Evolutionary conservation across 2,113 vertebrate genomes (phyloP), one percentile per base, ranked within the genome.

Genomic region (Pelvicachromis taeniatus): DNA sequence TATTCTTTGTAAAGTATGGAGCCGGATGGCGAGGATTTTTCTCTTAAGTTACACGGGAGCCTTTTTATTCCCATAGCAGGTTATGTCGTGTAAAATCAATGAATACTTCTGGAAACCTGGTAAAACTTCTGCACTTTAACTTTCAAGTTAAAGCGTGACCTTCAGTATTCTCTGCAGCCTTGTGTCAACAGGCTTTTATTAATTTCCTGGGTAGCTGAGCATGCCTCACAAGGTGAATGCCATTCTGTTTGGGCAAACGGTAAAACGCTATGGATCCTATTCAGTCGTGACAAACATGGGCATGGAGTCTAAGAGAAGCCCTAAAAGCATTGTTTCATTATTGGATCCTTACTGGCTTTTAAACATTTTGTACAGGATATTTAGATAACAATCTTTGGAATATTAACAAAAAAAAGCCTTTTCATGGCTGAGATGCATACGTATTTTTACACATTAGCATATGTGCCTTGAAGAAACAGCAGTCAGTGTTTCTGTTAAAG

Each of bases 401-500:
- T 93, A 93, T 26, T 26, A 94, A 91, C 91, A 93, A 75, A 93
- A 94, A 92, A 90, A 93, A 80, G 91, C 94, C 91, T 95, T 95
- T 95, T 93, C 91, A 81, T 40, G 90, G 93, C 90, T 91, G 84
- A 90, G 91, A 94, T 91, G 90, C 93, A 83, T 93, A 92, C 90
- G 93, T 95, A 95, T 96, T 95, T 96, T 94, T 95, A 93, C 91
- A 93, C 86, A 92, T 86, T 86, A 94, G 94, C 92, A 93, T 94
- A 94, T 48, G 93, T 95, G 94, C 95, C 95, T 95, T 95, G 91
- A 92, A 90, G 91, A 94, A 94, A 89, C 91, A 87, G 83, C 80
- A 78, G 82, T 87, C 52, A 75, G 88, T 89, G 91, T 94, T 94
- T 95, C 83, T 89, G 85, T 61, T 53, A 56, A 86, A 84, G 68